Evolutionary conservation across 2,888 invertebrate species (phyloP), one percentile per base, ranked within the genome.

Genomic region (Cylindroiulus punctatus): DNA sequence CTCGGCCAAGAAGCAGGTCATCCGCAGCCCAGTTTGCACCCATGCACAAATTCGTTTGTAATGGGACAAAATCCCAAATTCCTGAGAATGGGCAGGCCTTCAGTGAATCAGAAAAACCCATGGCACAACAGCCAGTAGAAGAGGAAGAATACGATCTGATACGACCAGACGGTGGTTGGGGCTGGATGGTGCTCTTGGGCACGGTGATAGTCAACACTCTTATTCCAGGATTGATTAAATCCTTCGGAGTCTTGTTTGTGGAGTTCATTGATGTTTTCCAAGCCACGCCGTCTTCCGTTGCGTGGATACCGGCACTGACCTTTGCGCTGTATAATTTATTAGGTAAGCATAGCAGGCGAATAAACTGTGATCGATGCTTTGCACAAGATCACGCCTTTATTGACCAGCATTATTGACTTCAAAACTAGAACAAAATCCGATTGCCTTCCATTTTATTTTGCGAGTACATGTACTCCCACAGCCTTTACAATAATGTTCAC

Each of bases 261-360:
- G 96, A 96, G 90, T 96, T 96, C 91, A 92, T 95, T 87, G 95
- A 95, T 88, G 95, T 94, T 30, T 96, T 96, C 90, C 90, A 95
- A 5, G 93, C 95, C 0, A 93, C 94, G 1, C 93, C 94, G 0
- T 93, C 95, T 0, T 93, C 94, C 12, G 95, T 96, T 0, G 94
- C 95, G 0, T 96, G 96, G 92, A 95, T 96, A 89, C 96, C 96
- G n/a, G 95, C 96, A 0, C 91, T 96, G 10, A 96, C 96, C 90
- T 96, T 96, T 90, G 96, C 96, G 91, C 92, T 96, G 4, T 96
- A 96, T 92, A 96, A 96, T 91, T 96, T 96, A 88, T 92, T 96
- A 90, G 96, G 96, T 96, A 85, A 81, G 57, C 44, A 32, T 7
- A 10, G 5, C 22, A 30, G 22, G 10, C 22, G 1, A 26, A 65